Conservation (phyloP, 2,888 invertebrate species). For the Polydrusus cervinus region DNA sequence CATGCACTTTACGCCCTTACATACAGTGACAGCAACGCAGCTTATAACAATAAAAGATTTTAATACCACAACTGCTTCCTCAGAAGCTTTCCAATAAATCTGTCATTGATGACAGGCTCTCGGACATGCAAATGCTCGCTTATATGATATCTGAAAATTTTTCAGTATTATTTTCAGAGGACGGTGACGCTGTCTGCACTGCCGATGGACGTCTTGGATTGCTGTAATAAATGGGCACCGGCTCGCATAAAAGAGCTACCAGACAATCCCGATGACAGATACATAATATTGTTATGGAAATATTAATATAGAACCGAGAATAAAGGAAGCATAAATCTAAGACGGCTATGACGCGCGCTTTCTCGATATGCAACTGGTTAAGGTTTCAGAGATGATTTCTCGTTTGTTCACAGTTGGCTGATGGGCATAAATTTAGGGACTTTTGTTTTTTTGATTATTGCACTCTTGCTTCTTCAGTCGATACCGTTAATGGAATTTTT, state of each 20-base stretch:
- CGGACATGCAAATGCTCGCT: constrained; percentile 69
- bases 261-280: constrained; percentile 67
- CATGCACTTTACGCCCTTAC: neutral
- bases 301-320: constrained; percentile 69
- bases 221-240: constrained; percentile 66
- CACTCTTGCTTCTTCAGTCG: constrained; percentile 32
- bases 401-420: constrained; percentile 56
- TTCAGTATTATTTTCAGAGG: constrained; percentile 54
- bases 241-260: constrained; percentile 60
- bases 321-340: constrained; percentile 69
- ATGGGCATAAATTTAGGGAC: constrained; percentile 56
- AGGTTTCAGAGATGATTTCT: constrained; percentile 52
- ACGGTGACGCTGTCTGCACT: constrained; percentile 57
- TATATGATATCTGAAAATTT: constrained; percentile 68
- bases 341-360: constrained; percentile 57
- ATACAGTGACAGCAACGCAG: constrained; percentile 48
- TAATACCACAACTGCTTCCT: constrained; percentile 62
- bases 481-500: neutral
- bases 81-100: constrained; percentile 69
- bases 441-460: constrained; percentile 51
- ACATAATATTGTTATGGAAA: constrained; percentile 71
- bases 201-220: constrained; percentile 64
- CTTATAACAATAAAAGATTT: constrained; percentile 67
- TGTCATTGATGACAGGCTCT: constrained; percentile 67
- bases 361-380: constrained; percentile 58